A percentile compares a stretch with the other conserved stretches of the same genome.
These are phyloP conservation scores for Zapornia atra DNA, from an alignment of 2,113 vertebrate genomes.

Conservation along the genomic window DNA sequence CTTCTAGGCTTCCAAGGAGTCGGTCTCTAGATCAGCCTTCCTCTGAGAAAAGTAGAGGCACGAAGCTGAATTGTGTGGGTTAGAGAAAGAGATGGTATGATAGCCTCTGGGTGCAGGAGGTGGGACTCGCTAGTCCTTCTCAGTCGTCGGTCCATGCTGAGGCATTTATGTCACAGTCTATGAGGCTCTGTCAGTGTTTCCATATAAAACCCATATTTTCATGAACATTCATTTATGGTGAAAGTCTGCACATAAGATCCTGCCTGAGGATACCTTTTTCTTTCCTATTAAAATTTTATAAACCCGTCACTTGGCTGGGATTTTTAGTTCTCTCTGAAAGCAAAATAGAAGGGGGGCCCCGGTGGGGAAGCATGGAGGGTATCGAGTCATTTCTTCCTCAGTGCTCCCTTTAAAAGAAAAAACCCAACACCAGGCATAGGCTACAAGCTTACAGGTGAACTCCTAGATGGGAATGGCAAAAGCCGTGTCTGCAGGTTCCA, in stretches of 20 bases:
- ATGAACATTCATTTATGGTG: constrained; percentile 42
- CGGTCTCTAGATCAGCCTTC: neutral
- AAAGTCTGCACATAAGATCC: constrained; percentile 31
- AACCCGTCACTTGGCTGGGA: constrained; percentile 48
- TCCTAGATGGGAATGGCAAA: neutral
- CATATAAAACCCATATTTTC: constrained; percentile 36
- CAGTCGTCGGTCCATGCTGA: neutral
- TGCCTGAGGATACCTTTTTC: constrained; percentile 64
- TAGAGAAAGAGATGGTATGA: neutral
- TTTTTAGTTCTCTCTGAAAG: constrained; percentile 32
- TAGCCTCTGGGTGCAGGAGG: neutral
- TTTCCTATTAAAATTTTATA: constrained; percentile 64
- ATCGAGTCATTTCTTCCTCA: neutral
- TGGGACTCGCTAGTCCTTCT: neutral
- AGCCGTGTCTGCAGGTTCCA: neutral
- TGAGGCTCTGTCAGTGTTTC: constrained; percentile 44
- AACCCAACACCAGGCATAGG: neutral
- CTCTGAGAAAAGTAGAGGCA: neutral
- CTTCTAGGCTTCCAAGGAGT: neutral
- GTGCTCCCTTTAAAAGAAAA: neutral
- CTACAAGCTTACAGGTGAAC: neutral
- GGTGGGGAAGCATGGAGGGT: neutral
- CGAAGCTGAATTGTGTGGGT: neutral
- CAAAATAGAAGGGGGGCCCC: neutral
- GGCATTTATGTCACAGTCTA: neutral